Evolutionary conservation across 2,797 vertebrate genomes (phyloP), one percentile per base, ranked within the genome.

Genomic region (Crocidura indochinensis): DNA sequence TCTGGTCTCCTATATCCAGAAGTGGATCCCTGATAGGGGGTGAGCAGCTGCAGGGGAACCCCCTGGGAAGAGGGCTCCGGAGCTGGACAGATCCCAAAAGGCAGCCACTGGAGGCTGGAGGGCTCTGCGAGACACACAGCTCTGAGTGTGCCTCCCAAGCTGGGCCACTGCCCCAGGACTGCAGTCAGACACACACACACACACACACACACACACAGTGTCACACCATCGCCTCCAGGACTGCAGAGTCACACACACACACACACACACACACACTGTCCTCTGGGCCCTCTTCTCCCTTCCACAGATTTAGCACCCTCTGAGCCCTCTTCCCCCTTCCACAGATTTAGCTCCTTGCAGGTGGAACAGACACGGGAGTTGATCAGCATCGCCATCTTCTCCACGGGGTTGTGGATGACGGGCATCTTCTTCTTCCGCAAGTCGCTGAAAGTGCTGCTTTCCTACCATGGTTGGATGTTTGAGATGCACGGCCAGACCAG

Each of bases 391-490:
- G 96, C 98, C 47, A n/a, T 99, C 91, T 99, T 99, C 96, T 98
- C 99, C 95, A 99, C 99, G 0, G 99, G 98, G 1, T 91, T 98
- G 53, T 99, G 99, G 99, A 93, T 99, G 64, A 98, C 98, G 10
- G 97, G 99, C 88, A 99, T 99, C 96, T 97, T 99, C 92, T 94
- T 99, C 3, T 97, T 99, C 94, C 98, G 99, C 81, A 98, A 99
- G 95, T 95, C 97, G 1, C 98, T 99, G 83, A 98, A 98, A 94
- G 95, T 98, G 91, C 98, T 99, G 10, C 99, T 99, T 20, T 99
- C 99, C 89, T 99, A 99, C 97, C 99, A 99, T 0, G 98, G 98
- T 0, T 99, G 99, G 99, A 99, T 99, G 97, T 99, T 99, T 51
- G 99, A 99, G 97, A 98, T 98, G 53, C 99, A 99, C 2, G 99